phyloP scores from a whole-genome alignment of 2,113 vertebrate genomes.

The Planiliza haematocheilus region DNA sequence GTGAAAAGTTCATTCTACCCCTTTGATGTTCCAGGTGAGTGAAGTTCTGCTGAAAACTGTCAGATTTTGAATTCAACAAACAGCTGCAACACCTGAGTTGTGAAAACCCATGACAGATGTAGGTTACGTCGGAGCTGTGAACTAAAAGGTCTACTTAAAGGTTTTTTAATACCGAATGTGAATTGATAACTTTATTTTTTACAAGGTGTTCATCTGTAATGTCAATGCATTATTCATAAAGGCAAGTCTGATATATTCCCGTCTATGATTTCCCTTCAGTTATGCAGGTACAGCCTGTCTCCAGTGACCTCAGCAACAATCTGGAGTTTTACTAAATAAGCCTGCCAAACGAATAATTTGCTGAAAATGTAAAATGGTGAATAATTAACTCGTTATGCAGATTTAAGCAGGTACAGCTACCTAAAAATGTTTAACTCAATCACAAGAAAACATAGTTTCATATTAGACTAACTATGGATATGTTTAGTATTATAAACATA shows the following conservation, averaged over 20 bases:
- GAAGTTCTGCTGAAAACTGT: slow-evolving; percentile 4
- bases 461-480: background rate
- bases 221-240: slow-evolving; percentile 72
- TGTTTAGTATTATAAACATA: background rate
- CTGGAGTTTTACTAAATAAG: background rate
- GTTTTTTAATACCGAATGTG: background rate
- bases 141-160: slow-evolving; percentile 9
- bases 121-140: background rate
- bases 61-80: background rate
- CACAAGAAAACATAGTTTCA: background rate
- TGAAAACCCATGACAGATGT: background rate
- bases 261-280: slow-evolving; percentile 35
- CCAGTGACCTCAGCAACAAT: slow-evolving; percentile 19
- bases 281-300: slow-evolving; percentile 12
- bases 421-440: background rate
- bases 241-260: slow-evolving; percentile 38
- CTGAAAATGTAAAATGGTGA: slow-evolving; percentile 5
- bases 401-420: background rate
- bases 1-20: slow-evolving; percentile 32
- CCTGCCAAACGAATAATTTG: background rate
- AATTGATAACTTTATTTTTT: slow-evolving; percentile 7
- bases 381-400: background rate
- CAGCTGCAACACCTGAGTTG: background rate
- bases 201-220: slow-evolving; percentile 21
- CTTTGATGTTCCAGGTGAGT: slow-evolving; percentile 36